These are phyloP conservation scores for Hemiscyllium ocellatum DNA, from an alignment of 2,113 vertebrate species.

Conservation along the genomic window DNA sequence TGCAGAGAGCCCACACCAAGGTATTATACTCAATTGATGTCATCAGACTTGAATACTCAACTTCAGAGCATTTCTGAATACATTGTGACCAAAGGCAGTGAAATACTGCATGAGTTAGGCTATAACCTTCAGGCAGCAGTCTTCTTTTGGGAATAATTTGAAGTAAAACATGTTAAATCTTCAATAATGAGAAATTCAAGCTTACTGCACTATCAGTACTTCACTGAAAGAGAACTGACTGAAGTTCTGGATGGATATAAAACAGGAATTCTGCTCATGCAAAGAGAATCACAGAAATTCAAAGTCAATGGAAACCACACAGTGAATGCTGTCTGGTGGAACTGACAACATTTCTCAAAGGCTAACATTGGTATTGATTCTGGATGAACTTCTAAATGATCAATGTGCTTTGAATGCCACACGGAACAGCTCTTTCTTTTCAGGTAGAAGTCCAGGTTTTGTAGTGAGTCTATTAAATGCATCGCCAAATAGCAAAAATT, in stretches of 20 bases:
- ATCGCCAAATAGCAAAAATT: not conserved
- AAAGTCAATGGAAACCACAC: not conserved
- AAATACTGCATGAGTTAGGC: no score
- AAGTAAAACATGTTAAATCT: no score
- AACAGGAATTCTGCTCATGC: not conserved
- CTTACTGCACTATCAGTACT: not conserved
- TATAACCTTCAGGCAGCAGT: not conserved
- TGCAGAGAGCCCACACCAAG: no score
- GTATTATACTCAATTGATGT: no score
- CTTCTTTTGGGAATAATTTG: no score
- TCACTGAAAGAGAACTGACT: not conserved
- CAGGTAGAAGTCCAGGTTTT: not conserved
- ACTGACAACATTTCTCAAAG: not conserved
- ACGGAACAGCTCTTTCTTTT: not conserved
- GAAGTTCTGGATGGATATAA: not conserved
- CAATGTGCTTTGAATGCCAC: not conserved
- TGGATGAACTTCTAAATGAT: not conserved
- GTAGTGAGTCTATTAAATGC: not conserved
- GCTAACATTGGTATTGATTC: not conserved
- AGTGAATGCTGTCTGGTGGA: not conserved
- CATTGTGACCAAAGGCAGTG: no score
- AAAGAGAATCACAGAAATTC: not conserved
- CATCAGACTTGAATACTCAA: no score
- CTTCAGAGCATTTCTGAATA: no score
- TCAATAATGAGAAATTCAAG: not conserved